These are phyloP conservation scores for Sebastes matsubarae DNA, from an alignment of 2,797 vertebrate genomes.

Conservation along the genomic window DNA sequence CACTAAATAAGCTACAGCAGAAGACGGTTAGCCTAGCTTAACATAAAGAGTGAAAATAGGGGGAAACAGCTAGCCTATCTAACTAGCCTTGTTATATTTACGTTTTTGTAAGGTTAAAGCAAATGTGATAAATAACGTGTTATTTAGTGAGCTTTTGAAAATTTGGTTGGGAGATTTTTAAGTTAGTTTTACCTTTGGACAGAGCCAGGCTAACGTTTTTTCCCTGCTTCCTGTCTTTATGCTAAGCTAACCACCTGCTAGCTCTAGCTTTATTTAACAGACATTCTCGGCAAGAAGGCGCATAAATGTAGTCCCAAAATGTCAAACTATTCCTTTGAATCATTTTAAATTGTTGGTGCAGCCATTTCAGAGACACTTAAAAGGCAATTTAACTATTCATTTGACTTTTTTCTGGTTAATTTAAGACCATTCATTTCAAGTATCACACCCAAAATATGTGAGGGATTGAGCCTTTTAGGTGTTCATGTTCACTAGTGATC, in stretches of 20 bases:
- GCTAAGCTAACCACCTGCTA: neutral
- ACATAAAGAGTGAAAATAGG: neutral
- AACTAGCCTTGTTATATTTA: too few relatives aligned
- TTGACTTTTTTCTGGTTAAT: neutral
- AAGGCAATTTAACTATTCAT: neutral
- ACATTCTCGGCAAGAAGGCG: neutral
- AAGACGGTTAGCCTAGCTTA: neutral
- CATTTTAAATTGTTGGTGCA: conserved; percentile 8
- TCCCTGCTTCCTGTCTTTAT: neutral
- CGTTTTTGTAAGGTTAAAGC: too few relatives aligned
- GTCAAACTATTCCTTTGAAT: conserved; percentile 12
- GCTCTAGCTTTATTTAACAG: neutral
- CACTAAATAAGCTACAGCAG: neutral
- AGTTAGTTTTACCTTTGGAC: too few relatives aligned
- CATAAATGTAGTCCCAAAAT: neutral
- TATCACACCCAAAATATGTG: neutral
- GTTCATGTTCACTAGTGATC: conserved; percentile 27
- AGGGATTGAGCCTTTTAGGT: conserved; percentile 35
- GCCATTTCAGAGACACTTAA: neutral
- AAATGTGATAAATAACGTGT: too few relatives aligned
- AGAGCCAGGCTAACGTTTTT: neutral
- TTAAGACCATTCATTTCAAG: neutral
- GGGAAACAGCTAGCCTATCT: too few relatives aligned
- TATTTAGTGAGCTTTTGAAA: too few relatives aligned
- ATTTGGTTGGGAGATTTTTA: too few relatives aligned